Percentiles rank a stretch among this genome's conserved stretches.
Evolutionary conservation across 2,797 vertebrate genomes (phyloP).

Genomic region (Platyrinchus mystaceus): DNA sequence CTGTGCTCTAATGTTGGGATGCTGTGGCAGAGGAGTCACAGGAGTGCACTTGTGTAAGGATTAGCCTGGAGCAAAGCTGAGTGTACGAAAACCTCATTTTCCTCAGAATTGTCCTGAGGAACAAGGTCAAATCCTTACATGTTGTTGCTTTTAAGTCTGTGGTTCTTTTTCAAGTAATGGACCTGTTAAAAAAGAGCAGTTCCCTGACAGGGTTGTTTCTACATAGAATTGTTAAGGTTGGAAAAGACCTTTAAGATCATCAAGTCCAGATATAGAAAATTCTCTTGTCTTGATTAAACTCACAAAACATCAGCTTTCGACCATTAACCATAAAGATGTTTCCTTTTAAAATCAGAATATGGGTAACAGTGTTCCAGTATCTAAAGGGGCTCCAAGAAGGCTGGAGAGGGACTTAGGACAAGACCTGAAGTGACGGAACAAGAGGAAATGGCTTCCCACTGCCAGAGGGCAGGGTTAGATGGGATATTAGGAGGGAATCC

Average conservation of each 20-base stretch:
- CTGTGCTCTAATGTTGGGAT: not conserved
- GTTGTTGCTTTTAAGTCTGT: not conserved
- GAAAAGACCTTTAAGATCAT: not conserved
- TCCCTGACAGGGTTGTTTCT: not conserved
- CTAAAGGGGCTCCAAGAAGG: not conserved
- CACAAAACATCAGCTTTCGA: not conserved
- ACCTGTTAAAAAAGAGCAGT: not conserved
- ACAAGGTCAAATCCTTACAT: not conserved
- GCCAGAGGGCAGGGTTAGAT: not conserved
- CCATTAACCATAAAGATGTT: not conserved
- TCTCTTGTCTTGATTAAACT: not conserved
- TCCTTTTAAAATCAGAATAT: not conserved
- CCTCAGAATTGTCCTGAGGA: not conserved
- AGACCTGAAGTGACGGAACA: not conserved
- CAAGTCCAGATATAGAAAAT: too few relatives aligned
- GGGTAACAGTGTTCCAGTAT: not conserved
- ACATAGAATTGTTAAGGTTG: not conserved
- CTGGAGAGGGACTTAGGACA: not conserved
- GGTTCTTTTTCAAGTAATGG: not conserved
- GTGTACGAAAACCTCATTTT: not conserved
- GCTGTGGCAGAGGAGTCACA: not conserved
- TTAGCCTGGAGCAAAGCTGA: not conserved
- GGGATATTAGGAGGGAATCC: rapidly evolving
- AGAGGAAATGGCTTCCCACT: not conserved
- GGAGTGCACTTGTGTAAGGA: not conserved